These are phyloP conservation scores for Yoshiicerus persimilis DNA, from an alignment of 1,140 invertebrate genomes.

Conservation along the genomic window DNA sequence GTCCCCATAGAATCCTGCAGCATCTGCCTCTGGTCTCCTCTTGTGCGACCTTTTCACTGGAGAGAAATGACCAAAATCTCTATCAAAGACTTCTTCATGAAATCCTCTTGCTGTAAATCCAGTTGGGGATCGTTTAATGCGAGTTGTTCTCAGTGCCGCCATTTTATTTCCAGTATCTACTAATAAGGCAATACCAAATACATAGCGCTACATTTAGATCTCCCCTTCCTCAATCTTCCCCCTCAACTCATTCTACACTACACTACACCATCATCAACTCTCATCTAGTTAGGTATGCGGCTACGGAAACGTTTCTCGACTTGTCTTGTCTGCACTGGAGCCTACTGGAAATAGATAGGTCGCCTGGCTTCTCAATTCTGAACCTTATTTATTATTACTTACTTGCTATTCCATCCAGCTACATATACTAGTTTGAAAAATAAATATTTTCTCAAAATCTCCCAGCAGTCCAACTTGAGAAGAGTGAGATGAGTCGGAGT, in stretches of 20 bases:
- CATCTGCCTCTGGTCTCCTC: constrained; percentile 44
- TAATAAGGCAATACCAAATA: neutral
- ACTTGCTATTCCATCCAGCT: neutral
- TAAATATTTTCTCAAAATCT: neutral
- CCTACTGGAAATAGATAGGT: no score
- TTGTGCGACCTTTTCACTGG: constrained; percentile 46
- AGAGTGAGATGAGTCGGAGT: neutral
- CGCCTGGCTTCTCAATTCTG: neutral
- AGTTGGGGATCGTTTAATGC: constrained; percentile 45
- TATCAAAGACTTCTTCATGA: constrained; percentile 58
- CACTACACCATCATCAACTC: no score
- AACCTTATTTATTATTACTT: neutral
- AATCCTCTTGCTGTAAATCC: constrained; percentile 55
- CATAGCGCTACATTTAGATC: neutral
- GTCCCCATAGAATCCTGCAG: constrained; percentile 53
- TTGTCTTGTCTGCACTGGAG: no score
- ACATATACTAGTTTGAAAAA: neutral
- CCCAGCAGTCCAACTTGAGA: neutral
- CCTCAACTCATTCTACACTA: no score
- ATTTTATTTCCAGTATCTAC: constrained; percentile 14
- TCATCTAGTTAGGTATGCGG: no score
- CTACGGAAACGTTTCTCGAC: no score
- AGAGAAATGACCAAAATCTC: constrained; percentile 49
- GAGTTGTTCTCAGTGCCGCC: constrained; percentile 30
- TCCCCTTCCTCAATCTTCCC: neutral